phyloP scores from a whole-genome alignment of 2,888 invertebrate genomes.

The Drosophila melanocephala region DNA sequence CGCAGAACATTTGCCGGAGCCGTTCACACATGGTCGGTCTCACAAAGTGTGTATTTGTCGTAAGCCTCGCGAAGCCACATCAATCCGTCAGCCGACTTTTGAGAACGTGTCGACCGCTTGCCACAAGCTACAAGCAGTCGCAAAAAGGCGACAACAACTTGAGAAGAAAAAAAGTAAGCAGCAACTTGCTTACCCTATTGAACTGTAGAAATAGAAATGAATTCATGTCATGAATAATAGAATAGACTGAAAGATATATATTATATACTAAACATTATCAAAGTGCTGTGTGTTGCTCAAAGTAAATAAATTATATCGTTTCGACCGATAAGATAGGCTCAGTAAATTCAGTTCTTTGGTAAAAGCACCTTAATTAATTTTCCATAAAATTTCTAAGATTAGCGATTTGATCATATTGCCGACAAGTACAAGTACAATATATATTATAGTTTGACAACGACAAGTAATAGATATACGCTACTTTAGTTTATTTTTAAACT shows the following conservation, averaged over 20 bases:
- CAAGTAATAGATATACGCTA: neutral
- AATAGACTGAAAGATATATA: neutral
- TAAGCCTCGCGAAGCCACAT: slow-evolving; percentile 73
- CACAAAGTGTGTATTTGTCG: slow-evolving; percentile 4
- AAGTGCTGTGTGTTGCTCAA: neutral
- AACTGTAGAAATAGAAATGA: slow-evolving; percentile 7
- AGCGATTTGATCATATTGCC: neutral
- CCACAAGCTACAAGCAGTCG: slow-evolving; percentile 25
- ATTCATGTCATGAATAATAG: neutral
- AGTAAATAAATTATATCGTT: neutral
- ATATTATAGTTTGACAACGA: neutral
- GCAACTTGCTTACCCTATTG: slow-evolving; percentile 32
- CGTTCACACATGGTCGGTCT: slow-evolving; percentile 24
- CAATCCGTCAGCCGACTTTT: slow-evolving; percentile 73
- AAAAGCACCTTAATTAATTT: neutral
- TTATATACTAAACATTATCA: neutral
- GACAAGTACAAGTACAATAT: neutral
- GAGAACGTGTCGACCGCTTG: slow-evolving; percentile 60
- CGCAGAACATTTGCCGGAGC: slow-evolving; percentile 57
- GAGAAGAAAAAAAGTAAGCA: neutral
- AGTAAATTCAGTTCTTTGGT: neutral
- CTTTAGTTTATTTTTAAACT: neutral
- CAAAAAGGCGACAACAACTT: slow-evolving; percentile 15
- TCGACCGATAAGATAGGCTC: neutral
- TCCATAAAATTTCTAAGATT: neutral